Evolutionary conservation across 2,113 vertebrate species (phyloP).

Genomic region (Pandion haliaetus): DNA sequence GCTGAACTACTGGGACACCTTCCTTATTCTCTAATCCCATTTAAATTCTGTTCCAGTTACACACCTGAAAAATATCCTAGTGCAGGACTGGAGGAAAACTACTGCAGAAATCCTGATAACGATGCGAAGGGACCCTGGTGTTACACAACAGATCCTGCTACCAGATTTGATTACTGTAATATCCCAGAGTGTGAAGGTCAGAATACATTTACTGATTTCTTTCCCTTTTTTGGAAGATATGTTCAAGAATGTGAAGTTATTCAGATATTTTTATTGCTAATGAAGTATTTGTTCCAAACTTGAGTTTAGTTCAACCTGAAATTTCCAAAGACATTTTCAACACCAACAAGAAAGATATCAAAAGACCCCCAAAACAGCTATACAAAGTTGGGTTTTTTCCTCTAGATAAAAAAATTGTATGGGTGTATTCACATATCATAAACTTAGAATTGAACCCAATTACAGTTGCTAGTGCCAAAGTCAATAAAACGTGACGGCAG

Average conservation of each 20-base stretch:
- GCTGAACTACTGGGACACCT: neutral
- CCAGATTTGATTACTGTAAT: conserved; percentile 88
- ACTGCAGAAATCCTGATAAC: conserved; percentile 90
- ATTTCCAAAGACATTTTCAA: neutral
- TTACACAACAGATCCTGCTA: conserved; percentile 82
- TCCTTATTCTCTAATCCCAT: neutral
- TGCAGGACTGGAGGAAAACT: conserved; percentile 82
- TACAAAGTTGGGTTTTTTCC: neutral
- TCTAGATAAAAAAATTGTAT: neutral
- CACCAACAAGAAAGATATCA: neutral
- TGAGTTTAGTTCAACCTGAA: neutral
- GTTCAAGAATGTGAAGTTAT: neutral
- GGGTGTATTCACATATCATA: neutral
- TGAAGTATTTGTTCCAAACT: neutral
- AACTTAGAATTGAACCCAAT: neutral
- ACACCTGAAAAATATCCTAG: conserved; percentile 34
- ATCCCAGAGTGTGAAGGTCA: conserved; percentile 83
- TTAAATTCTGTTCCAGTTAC: conserved; percentile 45
- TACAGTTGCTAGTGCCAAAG: neutral
- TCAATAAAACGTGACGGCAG: neutral
- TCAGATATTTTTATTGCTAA: neutral
- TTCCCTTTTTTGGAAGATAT: neutral
- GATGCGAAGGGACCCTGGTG: conserved; percentile 89
- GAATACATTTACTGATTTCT: neutral
- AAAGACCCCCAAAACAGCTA: neutral